Evolutionary conservation across 2,113 vertebrate species (phyloP), one percentile per base, ranked within the genome.

Genomic region (Spea bombifrons): DNA sequence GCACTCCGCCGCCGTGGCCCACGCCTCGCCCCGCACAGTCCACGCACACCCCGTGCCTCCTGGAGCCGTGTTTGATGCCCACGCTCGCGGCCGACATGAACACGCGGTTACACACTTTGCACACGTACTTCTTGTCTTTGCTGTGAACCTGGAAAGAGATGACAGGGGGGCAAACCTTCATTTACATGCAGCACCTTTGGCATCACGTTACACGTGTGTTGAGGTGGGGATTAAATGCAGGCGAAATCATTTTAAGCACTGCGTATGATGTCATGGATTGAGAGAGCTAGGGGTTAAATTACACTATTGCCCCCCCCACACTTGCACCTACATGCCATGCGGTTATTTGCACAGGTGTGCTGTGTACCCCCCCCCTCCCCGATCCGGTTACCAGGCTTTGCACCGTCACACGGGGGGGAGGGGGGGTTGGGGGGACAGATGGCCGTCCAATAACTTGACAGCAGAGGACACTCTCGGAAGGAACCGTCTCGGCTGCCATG

Each of bases 61-160:
- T 93, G 0, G 97, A 98, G 84, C 97, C 97, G 0, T 99, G 97
- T 84, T 96, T 97, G 85, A 99, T 99, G 17, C 97, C 97, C 78
- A 99, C 97, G 5, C 97, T 99, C 87, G 97, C 97, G 0, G 97
- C 97, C 0, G 97, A 98, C 95, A 98, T 95, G 88, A 99, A 99
- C 81, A 98, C 97, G 0, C 97, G 88, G 87, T 94, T 97, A 90
- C 97, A 99, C 48, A 98, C 95, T 86, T 99, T 99, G 86, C 97
- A 99, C 53, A 98, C 96, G 0, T 99, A 99, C 81, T 99, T 99
- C 85, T 99, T 99, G 75, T 99, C 97, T 86, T 99, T 99, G 89
- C 96, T 99, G 94, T 98, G 97, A 5, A 98, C 97, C 97, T 98
- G 89, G 65, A 17, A n/a, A 13, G 13, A n/a, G 43, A 6, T 12